Evolutionary conservation across 2,797 vertebrate genomes (phyloP).

Genomic region (Buphagus erythrorhynchus): DNA sequence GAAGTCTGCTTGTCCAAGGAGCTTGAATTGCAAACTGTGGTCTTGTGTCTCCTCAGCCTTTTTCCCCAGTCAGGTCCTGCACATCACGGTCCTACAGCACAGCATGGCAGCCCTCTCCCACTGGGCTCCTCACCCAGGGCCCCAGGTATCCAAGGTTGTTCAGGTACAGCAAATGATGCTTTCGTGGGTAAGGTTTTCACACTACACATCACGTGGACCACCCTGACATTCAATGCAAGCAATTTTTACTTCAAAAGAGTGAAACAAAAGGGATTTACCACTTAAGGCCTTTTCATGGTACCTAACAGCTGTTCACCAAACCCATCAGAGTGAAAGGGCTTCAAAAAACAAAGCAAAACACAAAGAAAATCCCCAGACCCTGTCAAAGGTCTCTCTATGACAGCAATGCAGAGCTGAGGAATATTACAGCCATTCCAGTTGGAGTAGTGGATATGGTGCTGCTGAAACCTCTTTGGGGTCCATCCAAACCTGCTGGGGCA

Average conservation of each 20-base stretch:
- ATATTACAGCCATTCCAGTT: background rate
- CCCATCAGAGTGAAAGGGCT: background rate
- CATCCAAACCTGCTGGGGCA: background rate
- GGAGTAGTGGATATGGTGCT: background rate
- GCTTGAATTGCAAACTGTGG: background rate
- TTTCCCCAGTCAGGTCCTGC: background rate
- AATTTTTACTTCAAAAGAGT: background rate
- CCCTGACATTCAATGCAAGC: background rate
- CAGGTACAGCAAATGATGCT: background rate
- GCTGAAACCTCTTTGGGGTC: background rate
- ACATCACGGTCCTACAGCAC: rapidly evolving
- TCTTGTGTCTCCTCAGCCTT: background rate
- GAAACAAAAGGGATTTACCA: background rate
- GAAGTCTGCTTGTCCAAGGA: background rate
- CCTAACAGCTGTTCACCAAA: background rate
- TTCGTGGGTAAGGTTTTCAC: background rate
- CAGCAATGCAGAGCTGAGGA: background rate
- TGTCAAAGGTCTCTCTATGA: background rate
- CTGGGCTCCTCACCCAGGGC: background rate
- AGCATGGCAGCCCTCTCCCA: rapidly evolving
- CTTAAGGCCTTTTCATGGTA: background rate
- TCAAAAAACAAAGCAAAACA: background rate
- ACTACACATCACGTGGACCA: background rate
- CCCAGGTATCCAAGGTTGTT: background rate
- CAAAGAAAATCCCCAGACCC: background rate